Base-by-base conservation (phyloP, 2,888 invertebrate genomes). In the Aspidiotus rigidus region DNA sequence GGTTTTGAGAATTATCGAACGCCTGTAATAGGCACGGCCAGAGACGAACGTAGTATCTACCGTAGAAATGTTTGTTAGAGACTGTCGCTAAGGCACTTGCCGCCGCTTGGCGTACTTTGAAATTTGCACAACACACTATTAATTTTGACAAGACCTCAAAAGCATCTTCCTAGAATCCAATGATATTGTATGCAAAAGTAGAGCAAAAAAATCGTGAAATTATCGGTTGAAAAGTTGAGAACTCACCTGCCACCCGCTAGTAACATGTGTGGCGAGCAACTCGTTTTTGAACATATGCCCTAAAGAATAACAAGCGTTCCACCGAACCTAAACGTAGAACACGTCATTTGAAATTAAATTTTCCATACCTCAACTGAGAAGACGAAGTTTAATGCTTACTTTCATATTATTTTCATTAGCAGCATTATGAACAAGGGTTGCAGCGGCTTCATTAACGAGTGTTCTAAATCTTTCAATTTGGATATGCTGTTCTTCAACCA, bases 101-200 rank as follows among this genome's bases (percentile, higher is more conserved):
- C 3, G 93, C 93, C 78, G 89, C 93, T 71, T 90, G 92, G 42
- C 93, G 85, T 7, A 94, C 94, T 81, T 94, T 94, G 73, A 93
- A 88, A 77, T 93, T 93, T 70, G 85, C 84, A 77, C 88, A 90
- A 71, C 85, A 84, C 62, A 85, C 83, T 0, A 89, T 84, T 16
- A 90, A 78, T 15, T 81, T 81, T 72, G 84, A 84, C 7, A 93
- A 74, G 11, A 83, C 82, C 13, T 83, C 80, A 74, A 89, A 87
- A 0, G 90, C 83, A 73, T 83, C 78, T 42, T 78, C 79, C 86
- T 89, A 78, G 3, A 72, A 69, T 39, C n/a, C 10, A 63, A 1
- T 42, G 40, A 62, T 1, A 7, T 42, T 44, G 42, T 15, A 62
- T 62, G n/a, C 11, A 57, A 15, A n/a, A 1, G 16, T 57, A 3